Evolutionary conservation across 2,888 invertebrate species (phyloP), one percentile per base, ranked within the genome.

Genomic region (Leptodirus hochenwartii): DNA sequence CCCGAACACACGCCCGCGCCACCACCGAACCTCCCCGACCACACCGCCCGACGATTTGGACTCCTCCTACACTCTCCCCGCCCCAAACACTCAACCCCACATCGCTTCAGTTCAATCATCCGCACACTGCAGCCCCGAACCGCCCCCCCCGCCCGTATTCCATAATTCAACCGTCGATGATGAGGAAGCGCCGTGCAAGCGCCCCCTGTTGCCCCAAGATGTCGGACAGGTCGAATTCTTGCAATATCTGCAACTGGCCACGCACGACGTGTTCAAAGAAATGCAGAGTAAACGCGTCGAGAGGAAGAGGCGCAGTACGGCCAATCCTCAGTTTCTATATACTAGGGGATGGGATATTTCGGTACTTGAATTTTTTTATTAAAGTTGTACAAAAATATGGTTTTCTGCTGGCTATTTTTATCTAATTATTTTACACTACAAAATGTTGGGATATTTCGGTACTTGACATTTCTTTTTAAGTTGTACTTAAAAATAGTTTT

Each of bases 271-370:
- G 10, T 58, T 49, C 36, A 50, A 52, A 22, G 63, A 64, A 41
- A 50, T 64, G 43, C 62, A 62, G 40, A 62, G 60, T 35, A 58
- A 54, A 36, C 49, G 61, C 29, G 58, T 57, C 6, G 64, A 64
- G 42, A 48, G 64, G 20, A 64, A 63, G 40, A 47, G 63, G 16
- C 49, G 64, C 22, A 63, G 64, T 34, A 64, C 63, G 5, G 62
- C 63, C 2, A 63, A 62, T 46, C 61, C 62, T 2, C 62, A 64
- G 37, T 65, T 63, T 42, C 49, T 64, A 12, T 64, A 64, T 46
- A 58, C 49, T 31, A 50, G 46, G 42, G 51, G 50, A 38, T 54
- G 51, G 50, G 53, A 53, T 39, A 34, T 40, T 15, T 37, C 39
- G 27, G 40, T 41, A n/a, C 31, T 36, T 33, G 33, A 34, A 24